phyloP scores from a whole-genome alignment of 1,140 invertebrate genomes.

The Radopholus similis region DNA sequence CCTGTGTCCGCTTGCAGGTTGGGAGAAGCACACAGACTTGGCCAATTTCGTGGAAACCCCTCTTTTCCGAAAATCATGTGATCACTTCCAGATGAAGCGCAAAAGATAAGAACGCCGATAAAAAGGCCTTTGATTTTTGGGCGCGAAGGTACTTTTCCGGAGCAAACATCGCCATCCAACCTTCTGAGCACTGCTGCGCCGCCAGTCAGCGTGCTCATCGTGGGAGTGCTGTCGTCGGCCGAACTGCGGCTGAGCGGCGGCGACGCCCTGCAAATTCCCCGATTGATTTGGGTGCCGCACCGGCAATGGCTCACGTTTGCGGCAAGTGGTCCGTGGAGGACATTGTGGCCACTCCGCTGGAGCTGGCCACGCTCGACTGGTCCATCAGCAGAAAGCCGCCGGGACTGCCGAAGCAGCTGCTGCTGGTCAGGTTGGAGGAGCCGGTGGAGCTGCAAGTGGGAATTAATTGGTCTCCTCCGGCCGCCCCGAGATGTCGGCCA shows the following conservation, averaged over 20 bases:
- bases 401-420: background rate
- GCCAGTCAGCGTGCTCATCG: constrained; percentile 13
- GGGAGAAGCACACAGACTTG: too few relatives aligned
- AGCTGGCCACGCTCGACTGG: constrained; percentile 15
- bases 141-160: too few relatives aligned
- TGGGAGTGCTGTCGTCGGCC: constrained; percentile 13
- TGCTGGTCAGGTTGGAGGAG: constrained; percentile 13
- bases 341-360: constrained; percentile 14
- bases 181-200: background rate
- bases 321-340: constrained; percentile 18
- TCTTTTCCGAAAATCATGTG: too few relatives aligned
- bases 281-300: too few relatives aligned
- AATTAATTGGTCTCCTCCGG: background rate
- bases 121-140: too few relatives aligned
- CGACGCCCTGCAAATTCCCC: background rate
- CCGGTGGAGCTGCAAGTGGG: constrained; percentile 1
- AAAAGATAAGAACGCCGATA: too few relatives aligned
- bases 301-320: too few relatives aligned
- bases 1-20: too few relatives aligned
- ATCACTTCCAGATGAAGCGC: too few relatives aligned
- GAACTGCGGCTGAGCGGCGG: background rate
- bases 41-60: too few relatives aligned
- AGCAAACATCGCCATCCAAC: background rate
- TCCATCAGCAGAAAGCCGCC: background rate
- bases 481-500: background rate